Percentiles rank a stretch among this genome's conserved stretches.
Conservation (phyloP, 2,113 vertebrate genomes). For the Albula glossodonta region DNA sequence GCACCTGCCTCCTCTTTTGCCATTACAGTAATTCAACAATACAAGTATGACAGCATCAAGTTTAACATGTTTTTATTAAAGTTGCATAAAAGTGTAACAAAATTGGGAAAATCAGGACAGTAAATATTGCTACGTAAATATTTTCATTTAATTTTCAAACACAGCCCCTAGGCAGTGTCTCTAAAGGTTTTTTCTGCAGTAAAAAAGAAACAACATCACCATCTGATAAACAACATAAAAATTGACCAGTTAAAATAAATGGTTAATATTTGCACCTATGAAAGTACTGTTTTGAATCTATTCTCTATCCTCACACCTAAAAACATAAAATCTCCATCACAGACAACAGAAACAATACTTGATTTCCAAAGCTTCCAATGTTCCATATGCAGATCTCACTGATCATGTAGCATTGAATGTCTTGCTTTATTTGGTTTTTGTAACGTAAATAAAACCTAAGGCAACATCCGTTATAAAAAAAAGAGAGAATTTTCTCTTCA, state of each 20-base stretch:
- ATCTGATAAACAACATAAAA: constrained; percentile 61
- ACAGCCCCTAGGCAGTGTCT: constrained; percentile 36
- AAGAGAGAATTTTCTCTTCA: not conserved
- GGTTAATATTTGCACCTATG: constrained; percentile 36
- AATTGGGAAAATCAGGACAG: constrained; percentile 70
- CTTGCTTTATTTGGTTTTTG: constrained; percentile 72
- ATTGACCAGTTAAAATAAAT: constrained; percentile 58
- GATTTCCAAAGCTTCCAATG: constrained; percentile 11
- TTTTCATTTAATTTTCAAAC: constrained; percentile 53
- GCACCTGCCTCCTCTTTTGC: not conserved
- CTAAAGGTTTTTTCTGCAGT: constrained; percentile 23
- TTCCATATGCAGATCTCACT: constrained; percentile 24
- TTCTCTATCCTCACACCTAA: constrained; percentile 30
- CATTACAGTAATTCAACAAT: not conserved
- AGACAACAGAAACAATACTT: constrained; percentile 23
- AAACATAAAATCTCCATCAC: constrained; percentile 33
- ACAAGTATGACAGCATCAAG: constrained; percentile 6
- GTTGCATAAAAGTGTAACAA: constrained; percentile 82
- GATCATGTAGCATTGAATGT: constrained; percentile 51
- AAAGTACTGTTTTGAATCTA: constrained; percentile 28
- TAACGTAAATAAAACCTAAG: constrained; percentile 76
- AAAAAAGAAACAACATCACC: constrained; percentile 67
- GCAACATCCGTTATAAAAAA: constrained; percentile 68
- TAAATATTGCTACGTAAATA: constrained; percentile 76
- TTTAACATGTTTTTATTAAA: constrained; percentile 78